Evolutionary conservation across 2,888 invertebrate species (phyloP), one percentile per base, ranked within the genome.

Genomic region (Apotomis capreana): DNA sequence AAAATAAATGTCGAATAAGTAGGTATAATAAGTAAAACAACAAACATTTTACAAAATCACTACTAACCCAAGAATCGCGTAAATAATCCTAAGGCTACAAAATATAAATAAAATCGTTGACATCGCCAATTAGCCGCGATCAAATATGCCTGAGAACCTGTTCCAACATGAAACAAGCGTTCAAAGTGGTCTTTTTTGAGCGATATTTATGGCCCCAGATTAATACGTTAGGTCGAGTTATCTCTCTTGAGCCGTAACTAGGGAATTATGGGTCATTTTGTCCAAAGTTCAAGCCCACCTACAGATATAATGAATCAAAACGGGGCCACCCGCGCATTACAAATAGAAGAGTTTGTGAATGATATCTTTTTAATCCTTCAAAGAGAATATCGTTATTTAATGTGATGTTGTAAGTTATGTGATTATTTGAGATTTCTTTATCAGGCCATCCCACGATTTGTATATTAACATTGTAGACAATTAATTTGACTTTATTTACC

Each of bases 191-290:
- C 77, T 82, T 79, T 84, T 85, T 83, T 80, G 78, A 74, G 76
- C 77, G 75, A 80, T 83, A 87, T 88, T 90, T 89, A 90, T 87
- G 81, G 77, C 81, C 81, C 77, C 80, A 88, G 87, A 91, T 90
- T 91, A 90, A 90, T 89, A 89, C 81, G 87, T 89, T 84, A 84
- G 79, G 73, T 72, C 77, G 79, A 83, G 82, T 87, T 85, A 87
- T 87, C 83, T 87, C 83, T 81, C 80, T 75, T 73, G 79, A 83
- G 83, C 83, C 79, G 84, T 88, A 90, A 91, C 91, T 87, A 91
- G 90, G 86, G 83, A 89, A 92, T 92, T 91, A 91, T 84, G 85
- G 90, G 88, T 91, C 81, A 91, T 92, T 91, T 89, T 82, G 82
- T 85, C 80, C 80, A 80, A 84, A 87, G 83, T 84, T 85, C 84